Evolutionary conservation across 2,888 invertebrate species (phyloP).

Genomic region (Arctia plantaginis): DNA sequence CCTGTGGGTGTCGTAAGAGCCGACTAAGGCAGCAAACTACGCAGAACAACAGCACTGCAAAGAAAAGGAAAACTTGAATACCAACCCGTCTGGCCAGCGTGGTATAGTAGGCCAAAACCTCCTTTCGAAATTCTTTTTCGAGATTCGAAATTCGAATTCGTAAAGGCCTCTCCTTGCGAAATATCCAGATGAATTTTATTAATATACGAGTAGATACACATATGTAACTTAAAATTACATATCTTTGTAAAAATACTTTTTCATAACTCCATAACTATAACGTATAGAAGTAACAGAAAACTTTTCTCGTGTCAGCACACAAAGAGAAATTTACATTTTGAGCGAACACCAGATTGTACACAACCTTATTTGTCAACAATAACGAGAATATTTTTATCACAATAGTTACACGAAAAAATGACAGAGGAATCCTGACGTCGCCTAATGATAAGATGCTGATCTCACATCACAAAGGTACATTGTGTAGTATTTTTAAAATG

Average conservation of each 20-base stretch:
- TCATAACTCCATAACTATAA: not conserved
- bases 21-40: no score
- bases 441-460: conserved; percentile 43
- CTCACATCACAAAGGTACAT: conserved; percentile 57
- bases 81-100: no score
- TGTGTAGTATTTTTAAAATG: conserved; percentile 62
- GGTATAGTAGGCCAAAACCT: no score
- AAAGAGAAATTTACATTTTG: conserved; percentile 41
- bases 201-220: not conserved
- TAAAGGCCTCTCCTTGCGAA: no score
- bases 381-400: conserved; percentile 37
- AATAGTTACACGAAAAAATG: conserved; percentile 29
- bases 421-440: conserved; percentile 28
- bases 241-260: not conserved
- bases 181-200: not conserved
- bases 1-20: no score
- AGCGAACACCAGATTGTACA: conserved; percentile 26
- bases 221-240: not conserved
- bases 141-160: no score
- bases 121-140: no score
- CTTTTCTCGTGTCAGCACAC: conserved; percentile 20
- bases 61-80: no score
- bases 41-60: no score
- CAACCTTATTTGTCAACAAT: conserved; percentile 39
- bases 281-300: conserved; percentile 1